Conservation (phyloP, 2,113 vertebrate species). For the Dasypus novemcinctus region DNA sequence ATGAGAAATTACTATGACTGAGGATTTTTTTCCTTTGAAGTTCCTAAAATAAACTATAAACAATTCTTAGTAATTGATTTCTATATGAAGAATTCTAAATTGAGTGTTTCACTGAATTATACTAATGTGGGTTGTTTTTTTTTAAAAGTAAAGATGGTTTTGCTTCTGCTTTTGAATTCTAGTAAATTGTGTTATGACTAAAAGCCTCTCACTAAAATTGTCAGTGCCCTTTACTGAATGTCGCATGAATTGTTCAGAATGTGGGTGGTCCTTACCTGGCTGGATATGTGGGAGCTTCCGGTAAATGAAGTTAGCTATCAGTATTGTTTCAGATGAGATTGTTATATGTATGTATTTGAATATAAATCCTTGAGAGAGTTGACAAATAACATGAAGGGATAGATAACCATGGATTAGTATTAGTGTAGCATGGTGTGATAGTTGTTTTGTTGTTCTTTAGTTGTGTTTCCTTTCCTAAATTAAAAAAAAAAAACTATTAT, state of each 20-base stretch:
- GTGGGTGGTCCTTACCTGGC: not conserved
- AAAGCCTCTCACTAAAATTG: slow-evolving; percentile 52
- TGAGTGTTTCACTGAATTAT: slow-evolving; percentile 56
- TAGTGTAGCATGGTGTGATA: not conserved
- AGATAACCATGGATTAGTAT: not conserved
- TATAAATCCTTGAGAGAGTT: not conserved
- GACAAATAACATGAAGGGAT: not conserved
- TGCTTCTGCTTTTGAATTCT: slow-evolving; percentile 78
- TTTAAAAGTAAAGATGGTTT: slow-evolving; percentile 56
- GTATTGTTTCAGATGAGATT: slow-evolving; percentile 4
- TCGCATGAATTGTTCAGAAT: not conserved
- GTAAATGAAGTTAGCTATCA: not conserved
- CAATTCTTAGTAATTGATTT: slow-evolving; percentile 66
- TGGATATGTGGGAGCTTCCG: not conserved
- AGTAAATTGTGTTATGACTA: slow-evolving; percentile 68
- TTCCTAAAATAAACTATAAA: slow-evolving; percentile 65
- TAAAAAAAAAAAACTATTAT: not conserved
- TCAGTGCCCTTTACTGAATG: not conserved
- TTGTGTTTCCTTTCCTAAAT: not conserved
- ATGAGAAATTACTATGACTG: slow-evolving; percentile 54
- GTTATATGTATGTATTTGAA: not conserved
- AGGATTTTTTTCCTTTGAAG: slow-evolving; percentile 32
- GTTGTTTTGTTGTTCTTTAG: not conserved
- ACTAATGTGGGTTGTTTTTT: not conserved
- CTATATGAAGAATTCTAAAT: slow-evolving; percentile 55